These are phyloP conservation scores for Chiloscyllium punctatum DNA, from an alignment of 2,797 vertebrate species.

Conservation along the genomic window DNA sequence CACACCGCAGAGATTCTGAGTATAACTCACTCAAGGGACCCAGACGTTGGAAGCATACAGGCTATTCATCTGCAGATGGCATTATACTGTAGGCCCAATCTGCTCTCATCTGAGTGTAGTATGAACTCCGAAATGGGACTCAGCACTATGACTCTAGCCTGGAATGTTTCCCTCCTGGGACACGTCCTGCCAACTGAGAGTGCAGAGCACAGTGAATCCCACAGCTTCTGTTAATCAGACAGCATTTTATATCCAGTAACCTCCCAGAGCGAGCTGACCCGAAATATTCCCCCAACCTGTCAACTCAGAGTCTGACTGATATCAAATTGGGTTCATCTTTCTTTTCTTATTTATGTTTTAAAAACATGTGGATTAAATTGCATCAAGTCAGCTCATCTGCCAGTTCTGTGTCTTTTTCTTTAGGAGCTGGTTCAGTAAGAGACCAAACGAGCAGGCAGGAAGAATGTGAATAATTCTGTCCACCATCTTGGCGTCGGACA, in stretches of 20 bases:
- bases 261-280: neutral
- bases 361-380: neutral
- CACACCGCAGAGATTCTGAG: too few species aligned
- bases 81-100: neutral
- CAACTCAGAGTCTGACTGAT: neutral
- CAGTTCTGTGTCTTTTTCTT: neutral
- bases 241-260: neutral
- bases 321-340: neutral
- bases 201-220: neutral
- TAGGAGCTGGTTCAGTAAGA: neutral
- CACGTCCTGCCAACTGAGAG: neutral
- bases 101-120: neutral
- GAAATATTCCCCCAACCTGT: neutral
- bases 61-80: too few species aligned
- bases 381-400: neutral
- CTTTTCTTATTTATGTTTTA: neutral
- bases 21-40: neutral
- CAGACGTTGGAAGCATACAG: neutral
- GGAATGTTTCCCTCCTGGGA: neutral
- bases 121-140: too few species aligned
- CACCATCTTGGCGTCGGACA: neutral
- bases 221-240: neutral
- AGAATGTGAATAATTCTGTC: neutral
- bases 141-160: neutral
- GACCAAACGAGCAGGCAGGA: neutral